Percentiles rank a stretch among this genome's conserved stretches.
Evolutionary conservation across 2,797 vertebrate genomes (phyloP).

Genomic region (Phaenicophaeus curvirostris): DNA sequence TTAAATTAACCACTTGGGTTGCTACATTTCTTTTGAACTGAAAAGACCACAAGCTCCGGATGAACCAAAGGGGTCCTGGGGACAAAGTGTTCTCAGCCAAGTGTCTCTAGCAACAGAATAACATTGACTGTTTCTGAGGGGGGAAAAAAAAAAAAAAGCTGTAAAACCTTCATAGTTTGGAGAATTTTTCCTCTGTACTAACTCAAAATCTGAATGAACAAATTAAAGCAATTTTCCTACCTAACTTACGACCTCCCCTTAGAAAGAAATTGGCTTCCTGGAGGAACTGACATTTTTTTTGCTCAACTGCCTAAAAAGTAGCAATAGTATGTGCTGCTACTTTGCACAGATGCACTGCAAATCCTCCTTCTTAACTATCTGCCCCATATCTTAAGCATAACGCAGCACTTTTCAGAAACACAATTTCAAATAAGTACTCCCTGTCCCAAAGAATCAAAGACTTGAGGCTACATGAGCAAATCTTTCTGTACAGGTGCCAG

Average conservation of each 20-base stretch:
- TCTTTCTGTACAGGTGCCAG: neutral
- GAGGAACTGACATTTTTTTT: neutral
- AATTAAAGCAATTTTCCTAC: neutral
- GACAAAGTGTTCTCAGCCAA: neutral
- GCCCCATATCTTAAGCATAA: neutral
- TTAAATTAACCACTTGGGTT: neutral
- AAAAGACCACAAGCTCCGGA: conserved; percentile 3
- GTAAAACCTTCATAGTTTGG: neutral
- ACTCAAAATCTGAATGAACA: neutral
- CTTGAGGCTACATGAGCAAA: neutral
- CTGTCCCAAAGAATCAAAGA: neutral
- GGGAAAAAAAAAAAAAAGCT: neutral
- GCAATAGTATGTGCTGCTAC: neutral
- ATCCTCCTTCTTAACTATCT: neutral
- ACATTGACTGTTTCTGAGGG: neutral
- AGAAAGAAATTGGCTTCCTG: neutral
- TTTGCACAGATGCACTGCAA: neutral
- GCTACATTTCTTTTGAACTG: neutral
- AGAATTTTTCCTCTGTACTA: neutral
- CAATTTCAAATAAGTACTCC: neutral
- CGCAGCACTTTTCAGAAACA: neutral
- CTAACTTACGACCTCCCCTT: neutral
- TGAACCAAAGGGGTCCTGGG: neutral
- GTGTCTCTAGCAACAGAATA: neutral
- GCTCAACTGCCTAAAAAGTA: neutral